Conservation (phyloP, 1,140 invertebrate species). For the Odontomachus brunneus region DNA sequence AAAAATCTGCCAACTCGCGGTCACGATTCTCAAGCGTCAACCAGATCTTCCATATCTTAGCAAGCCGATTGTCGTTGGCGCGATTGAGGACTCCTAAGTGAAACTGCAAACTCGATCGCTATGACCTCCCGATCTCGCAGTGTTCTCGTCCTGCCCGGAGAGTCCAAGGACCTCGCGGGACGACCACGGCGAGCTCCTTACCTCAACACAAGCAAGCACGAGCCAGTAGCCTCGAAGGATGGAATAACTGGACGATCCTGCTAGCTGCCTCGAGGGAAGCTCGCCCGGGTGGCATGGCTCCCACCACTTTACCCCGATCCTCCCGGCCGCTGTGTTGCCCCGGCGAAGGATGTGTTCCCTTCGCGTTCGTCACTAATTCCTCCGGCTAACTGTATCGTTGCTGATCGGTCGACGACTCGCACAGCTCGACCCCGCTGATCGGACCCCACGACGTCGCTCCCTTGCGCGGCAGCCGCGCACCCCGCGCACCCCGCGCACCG, state of each 20-base stretch:
- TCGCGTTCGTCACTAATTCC: constrained; percentile 54
- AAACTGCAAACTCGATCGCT: neutral
- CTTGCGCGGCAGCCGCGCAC: constrained; percentile 1
- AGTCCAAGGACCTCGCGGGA: neutral
- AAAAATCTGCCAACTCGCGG: neutral
- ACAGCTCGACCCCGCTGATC: neutral
- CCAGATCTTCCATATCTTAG: neutral
- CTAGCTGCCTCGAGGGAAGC: constrained; percentile 79
- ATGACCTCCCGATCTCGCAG: neutral
- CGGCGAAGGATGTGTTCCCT: constrained; percentile 63
- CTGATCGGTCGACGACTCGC: constrained; percentile 2
- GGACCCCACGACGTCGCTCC: constrained; percentile 8
- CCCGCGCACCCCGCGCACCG: neutral
- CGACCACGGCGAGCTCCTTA: constrained; percentile 59
- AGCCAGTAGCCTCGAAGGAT: constrained; percentile 60
- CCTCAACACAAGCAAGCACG: constrained; percentile 73
- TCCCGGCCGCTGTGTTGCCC: constrained; percentile 61
- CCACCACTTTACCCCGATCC: constrained; percentile 74
- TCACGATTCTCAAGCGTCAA: constrained; percentile 5
- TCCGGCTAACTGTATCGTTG: neutral
- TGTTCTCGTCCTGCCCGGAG: neutral
- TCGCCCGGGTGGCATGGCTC: constrained; percentile 84
- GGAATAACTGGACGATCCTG: constrained; percentile 77
- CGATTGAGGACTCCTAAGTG: neutral
- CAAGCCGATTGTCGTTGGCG: neutral